Evolutionary conservation across 2,888 invertebrate genomes (phyloP).

Genomic region (Hyppa rectilinea): DNA sequence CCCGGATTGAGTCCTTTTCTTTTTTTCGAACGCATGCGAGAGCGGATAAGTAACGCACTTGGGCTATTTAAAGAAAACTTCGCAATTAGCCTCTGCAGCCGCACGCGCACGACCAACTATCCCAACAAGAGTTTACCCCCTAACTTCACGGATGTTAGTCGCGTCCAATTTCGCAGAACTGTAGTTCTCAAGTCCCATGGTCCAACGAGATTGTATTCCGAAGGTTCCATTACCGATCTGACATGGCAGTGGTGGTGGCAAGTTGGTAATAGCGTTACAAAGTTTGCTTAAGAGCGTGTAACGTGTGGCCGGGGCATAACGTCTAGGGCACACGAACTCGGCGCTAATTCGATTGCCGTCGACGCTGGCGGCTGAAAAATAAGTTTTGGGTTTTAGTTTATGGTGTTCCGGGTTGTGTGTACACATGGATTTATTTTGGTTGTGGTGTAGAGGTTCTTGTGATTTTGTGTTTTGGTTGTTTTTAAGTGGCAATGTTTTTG

Average conservation of each 20-base stretch:
- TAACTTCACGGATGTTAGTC: constrained; percentile 61
- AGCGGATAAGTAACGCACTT: neutral
- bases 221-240: constrained; percentile 71
- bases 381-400: constrained; percentile 60
- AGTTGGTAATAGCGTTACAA: constrained; percentile 80
- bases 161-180: constrained; percentile 61
- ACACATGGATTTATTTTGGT: constrained; percentile 37
- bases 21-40: neutral
- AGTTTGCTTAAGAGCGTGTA: constrained; percentile 80
- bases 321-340: constrained; percentile 71
- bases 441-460: constrained; percentile 27
- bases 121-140: constrained; percentile 34
- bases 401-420: constrained; percentile 37
- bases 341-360: constrained; percentile 70
- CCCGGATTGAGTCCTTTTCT: neutral
- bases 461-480: constrained; percentile 17
- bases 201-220: constrained; percentile 72
- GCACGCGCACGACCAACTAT: constrained; percentile 22
- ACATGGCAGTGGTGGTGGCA: constrained; percentile 65
- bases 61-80: constrained; percentile 7
- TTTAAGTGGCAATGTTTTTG: neutral
- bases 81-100: neutral
- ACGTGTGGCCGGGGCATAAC: constrained; percentile 75
- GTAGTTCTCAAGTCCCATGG: constrained; percentile 53
- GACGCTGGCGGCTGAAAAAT: constrained; percentile 68